These are phyloP conservation scores for Dicyrtoma fusca DNA, from an alignment of 2,888 invertebrate genomes.

Conservation along the genomic window DNA sequence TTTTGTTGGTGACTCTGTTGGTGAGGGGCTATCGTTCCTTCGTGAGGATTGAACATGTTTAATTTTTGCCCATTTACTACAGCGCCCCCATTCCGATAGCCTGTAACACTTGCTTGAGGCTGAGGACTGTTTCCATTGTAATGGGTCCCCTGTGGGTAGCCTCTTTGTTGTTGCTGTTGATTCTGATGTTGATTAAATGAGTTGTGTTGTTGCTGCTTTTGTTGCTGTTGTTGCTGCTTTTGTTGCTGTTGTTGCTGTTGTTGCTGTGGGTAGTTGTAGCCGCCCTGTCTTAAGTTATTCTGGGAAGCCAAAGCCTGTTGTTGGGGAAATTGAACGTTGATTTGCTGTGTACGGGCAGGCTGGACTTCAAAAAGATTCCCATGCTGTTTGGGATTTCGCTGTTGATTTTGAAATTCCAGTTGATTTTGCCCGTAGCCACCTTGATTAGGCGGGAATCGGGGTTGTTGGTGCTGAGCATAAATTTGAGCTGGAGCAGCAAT, in stretches of 20 bases:
- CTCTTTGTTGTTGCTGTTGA: background rate
- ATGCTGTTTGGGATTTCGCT: too few species aligned
- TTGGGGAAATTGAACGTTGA: conserved; percentile 11
- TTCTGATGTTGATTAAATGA: background rate
- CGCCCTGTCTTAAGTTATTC: background rate
- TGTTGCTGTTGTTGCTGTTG: conserved; percentile 19
- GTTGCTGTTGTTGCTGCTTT: conserved; percentile 1
- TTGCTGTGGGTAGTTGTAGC: background rate
- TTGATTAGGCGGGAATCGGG: background rate
- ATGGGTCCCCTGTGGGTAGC: background rate
- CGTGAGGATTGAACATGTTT: conserved; percentile 22
- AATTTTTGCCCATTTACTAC: conserved; percentile 3
- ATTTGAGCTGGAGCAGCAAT: background rate
- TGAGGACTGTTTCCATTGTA: conserved; percentile 1
- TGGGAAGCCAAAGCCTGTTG: background rate
- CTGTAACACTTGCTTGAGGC: background rate
- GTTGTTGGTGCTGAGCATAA: conserved; percentile 17
- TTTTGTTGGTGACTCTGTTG: conserved; percentile 24
- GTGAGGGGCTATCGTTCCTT: background rate
- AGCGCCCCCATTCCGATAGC: background rate
- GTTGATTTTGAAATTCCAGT: background rate
- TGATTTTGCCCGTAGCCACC: background rate
- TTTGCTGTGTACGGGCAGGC: background rate
- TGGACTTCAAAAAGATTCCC: background rate
- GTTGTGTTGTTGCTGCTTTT: background rate